Evolutionary conservation across 2,888 invertebrate genomes (phyloP).

Genomic region (Lordiphosa andalusiaca): DNA sequence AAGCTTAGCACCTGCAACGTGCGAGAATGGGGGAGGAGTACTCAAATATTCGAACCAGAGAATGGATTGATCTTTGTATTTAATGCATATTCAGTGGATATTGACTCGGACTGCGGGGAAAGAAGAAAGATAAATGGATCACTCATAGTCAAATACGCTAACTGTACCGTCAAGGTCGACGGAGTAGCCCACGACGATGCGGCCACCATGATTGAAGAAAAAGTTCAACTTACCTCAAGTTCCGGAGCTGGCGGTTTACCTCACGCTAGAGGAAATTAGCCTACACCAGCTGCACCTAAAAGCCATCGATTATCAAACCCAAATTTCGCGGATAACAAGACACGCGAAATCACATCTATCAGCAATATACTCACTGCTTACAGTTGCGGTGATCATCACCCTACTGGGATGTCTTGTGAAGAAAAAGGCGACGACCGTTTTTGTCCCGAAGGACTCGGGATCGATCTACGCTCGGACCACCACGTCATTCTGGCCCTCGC

Average conservation of each 20-base stretch:
- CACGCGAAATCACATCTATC: no score
- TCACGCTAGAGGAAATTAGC: slow-evolving; percentile 1
- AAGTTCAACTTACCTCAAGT: not conserved
- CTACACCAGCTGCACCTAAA: slow-evolving; percentile 6
- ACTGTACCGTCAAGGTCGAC: no score
- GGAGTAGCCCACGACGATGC: not conserved
- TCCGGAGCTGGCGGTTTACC: not conserved
- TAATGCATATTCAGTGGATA: not conserved
- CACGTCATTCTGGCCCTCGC: no score
- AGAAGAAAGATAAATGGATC: not conserved
- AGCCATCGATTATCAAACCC: not conserved
- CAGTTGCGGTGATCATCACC: no score
- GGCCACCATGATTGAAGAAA: no score
- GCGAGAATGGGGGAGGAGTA: not conserved
- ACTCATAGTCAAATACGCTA: not conserved
- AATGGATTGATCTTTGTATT: not conserved
- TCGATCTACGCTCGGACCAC: no score
- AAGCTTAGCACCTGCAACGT: no score
- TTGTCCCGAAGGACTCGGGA: no score
- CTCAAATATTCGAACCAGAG: not conserved
- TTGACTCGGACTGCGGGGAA: not conserved
- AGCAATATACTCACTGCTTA: no score
- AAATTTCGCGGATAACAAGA: no score
- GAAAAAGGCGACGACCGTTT: no score
- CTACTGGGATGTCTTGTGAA: no score